Percentiles rank a stretch among this genome's conserved stretches.
phyloP scores from a whole-genome alignment of 2,113 vertebrate genomes.

The Anser brachyrhynchus region DNA sequence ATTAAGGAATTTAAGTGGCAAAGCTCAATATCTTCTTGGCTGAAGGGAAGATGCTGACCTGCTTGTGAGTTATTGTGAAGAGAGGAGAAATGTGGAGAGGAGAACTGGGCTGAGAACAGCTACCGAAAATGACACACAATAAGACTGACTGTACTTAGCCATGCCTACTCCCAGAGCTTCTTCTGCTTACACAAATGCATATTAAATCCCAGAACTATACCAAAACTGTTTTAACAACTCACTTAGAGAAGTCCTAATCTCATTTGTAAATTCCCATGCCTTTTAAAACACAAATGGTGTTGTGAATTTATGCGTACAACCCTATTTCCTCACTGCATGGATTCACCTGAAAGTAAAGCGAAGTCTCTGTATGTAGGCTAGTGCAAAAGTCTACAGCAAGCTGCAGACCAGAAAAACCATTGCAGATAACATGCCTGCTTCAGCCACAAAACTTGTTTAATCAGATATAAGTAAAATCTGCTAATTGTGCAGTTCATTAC shows the following conservation, averaged over 20 bases:
- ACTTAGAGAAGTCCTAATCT: background rate
- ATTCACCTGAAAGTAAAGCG: background rate
- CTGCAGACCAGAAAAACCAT: conserved; percentile 25
- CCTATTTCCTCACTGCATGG: background rate
- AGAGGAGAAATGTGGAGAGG: background rate
- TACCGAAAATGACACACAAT: background rate
- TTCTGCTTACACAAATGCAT: background rate
- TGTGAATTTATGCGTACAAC: fast-evolving
- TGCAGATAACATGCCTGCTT: background rate
- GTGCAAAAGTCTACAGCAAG: background rate
- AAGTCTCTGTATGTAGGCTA: background rate
- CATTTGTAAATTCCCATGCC: background rate
- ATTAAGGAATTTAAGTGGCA: background rate
- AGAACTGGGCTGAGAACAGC: background rate
- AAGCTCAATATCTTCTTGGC: background rate
- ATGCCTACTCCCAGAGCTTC: background rate
- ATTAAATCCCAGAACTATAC: background rate
- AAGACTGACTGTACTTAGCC: background rate
- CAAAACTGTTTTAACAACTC: background rate
- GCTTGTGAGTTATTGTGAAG: background rate
- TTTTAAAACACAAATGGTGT: background rate
- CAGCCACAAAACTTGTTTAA: conserved; percentile 19
- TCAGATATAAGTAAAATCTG: conserved; percentile 41
- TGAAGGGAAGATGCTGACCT: background rate
- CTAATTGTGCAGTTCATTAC: conserved; percentile 25